Conservation (phyloP, 2,888 invertebrate species). For the Sinhomidia bicolor region DNA sequence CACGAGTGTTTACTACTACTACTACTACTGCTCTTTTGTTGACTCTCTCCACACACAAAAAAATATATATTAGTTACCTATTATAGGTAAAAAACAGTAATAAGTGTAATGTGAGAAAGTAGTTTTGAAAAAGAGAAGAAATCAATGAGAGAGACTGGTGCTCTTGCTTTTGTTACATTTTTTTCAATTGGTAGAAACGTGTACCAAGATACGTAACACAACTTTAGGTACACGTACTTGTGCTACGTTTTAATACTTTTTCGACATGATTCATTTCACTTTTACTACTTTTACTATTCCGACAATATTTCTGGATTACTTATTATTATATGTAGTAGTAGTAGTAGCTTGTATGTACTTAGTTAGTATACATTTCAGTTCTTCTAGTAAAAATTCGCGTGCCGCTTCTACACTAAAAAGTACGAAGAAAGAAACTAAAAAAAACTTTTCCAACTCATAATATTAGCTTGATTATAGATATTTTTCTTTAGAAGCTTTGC, state of each 20-base stretch:
- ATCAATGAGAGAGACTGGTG: constrained; percentile 50
- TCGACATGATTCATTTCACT: constrained; percentile 27
- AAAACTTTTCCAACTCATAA: constrained; percentile 17
- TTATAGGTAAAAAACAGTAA: background rate
- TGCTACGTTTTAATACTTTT: background rate
- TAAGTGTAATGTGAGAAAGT: constrained; percentile 46
- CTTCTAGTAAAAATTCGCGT: constrained; percentile 51
- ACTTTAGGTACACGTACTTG: background rate
- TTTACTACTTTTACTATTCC: background rate
- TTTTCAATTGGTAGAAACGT: constrained; percentile 9
- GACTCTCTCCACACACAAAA: background rate
- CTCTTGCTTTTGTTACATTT: constrained; percentile 14
- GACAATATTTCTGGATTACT: background rate
- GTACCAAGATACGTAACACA: background rate
- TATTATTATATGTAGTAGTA: no score
- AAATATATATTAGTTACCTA: background rate
- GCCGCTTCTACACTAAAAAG: constrained; percentile 50
- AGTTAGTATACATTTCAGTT: background rate
- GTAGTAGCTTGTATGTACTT: background rate
- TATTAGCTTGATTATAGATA: constrained; percentile 19
- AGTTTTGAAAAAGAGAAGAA: constrained; percentile 45
- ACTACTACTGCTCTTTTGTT: background rate
- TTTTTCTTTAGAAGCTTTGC: no score
- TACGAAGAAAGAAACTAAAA: background rate
- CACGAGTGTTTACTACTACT: background rate